A percentile compares a stretch with the other conserved stretches of the same genome.
These are phyloP conservation scores for Platichthys flesus DNA, from an alignment of 2,113 vertebrate species.

Conservation along the genomic window DNA sequence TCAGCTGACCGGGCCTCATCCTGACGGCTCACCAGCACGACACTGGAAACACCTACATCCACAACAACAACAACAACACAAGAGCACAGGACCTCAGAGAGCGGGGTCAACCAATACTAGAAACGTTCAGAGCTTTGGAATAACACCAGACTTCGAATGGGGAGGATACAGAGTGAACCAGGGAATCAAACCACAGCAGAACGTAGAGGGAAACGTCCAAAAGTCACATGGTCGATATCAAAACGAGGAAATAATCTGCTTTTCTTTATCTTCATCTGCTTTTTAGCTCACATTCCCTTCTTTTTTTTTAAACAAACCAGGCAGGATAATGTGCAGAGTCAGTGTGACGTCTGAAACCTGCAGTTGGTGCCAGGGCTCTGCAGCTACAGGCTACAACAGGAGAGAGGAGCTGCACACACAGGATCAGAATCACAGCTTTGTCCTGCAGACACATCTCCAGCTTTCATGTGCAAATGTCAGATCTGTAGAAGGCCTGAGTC, in stretches of 20 bases:
- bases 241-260: neutral
- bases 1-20: constrained; percentile 85
- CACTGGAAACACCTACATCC: constrained; percentile 66
- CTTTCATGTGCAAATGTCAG: constrained; percentile 10
- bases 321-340: neutral
- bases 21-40: constrained; percentile 71
- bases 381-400: neutral
- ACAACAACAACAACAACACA: neutral
- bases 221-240: no score
- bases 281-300: neutral
- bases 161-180: no score
- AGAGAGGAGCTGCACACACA: neutral
- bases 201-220: no score
- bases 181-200: no score
- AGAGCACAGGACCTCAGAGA: constrained; percentile 2
- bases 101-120: neutral
- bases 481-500: constrained; percentile 17
- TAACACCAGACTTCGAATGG: no score
- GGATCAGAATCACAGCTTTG: neutral
- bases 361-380: neutral
- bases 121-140: no score
- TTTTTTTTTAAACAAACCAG: neutral
- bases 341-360: neutral
- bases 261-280: neutral
- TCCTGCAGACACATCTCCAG: neutral